Conservation (phyloP, 2,797 vertebrate species). For the Hafferia zeledoni region DNA sequence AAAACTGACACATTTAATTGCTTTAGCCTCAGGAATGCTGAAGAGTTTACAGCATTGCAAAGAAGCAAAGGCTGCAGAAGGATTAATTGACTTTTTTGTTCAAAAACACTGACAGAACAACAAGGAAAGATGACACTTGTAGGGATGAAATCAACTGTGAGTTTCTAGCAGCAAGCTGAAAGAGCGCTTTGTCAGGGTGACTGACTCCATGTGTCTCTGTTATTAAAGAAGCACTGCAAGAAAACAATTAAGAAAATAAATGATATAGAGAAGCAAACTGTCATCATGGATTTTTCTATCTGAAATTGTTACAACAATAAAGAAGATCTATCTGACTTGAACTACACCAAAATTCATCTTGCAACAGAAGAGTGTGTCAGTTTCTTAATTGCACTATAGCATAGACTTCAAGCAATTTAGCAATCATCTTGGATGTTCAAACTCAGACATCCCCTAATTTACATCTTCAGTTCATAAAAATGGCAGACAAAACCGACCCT, state of each 20-base stretch:
- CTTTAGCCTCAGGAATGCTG: not conserved
- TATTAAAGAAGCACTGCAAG: not conserved
- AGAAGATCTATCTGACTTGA: not conserved
- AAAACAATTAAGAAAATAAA: conserved; percentile 41
- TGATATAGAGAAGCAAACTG: not conserved
- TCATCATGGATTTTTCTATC: not conserved
- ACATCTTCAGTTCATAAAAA: not conserved
- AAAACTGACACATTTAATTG: not conserved
- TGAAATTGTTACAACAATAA: not conserved
- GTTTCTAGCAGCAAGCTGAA: not conserved
- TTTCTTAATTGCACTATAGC: not conserved
- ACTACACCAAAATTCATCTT: not conserved
- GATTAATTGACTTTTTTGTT: not conserved
- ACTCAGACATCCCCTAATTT: not conserved
- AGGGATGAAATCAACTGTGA: not conserved
- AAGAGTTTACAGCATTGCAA: not conserved
- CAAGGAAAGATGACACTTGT: not conserved
- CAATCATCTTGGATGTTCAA: not conserved
- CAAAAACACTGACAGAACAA: not conserved
- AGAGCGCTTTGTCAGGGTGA: not conserved
- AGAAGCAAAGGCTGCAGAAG: not conserved
- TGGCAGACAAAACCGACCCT: not conserved
- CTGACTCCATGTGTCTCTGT: not conserved
- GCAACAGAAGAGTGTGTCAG: not conserved
- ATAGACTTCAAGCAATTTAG: not conserved